phyloP scores from a whole-genome alignment of 1,140 invertebrate species.

The Danaus plexippus region DNA sequence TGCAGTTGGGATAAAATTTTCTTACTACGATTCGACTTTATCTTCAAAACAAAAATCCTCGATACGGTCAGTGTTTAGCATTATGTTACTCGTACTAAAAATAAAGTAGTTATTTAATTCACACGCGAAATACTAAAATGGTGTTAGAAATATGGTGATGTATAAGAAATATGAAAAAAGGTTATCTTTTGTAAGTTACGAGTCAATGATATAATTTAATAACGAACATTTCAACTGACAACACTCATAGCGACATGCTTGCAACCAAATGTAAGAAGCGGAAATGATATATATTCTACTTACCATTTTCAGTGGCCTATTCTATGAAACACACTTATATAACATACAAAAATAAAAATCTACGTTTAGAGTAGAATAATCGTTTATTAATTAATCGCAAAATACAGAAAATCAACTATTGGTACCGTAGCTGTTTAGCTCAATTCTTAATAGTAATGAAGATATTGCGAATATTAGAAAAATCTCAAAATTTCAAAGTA shows the following conservation, averaged over 20 bases:
- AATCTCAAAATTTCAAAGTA: constrained; percentile 17
- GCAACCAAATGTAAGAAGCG: constrained; percentile 39
- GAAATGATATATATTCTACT: constrained; percentile 23
- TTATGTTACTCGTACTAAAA: too few relatives aligned
- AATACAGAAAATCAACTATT: constrained; percentile 26
- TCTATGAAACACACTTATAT: constrained; percentile 12
- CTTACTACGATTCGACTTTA: too few relatives aligned
- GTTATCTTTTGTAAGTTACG: too few relatives aligned
- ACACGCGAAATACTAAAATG: too few relatives aligned
- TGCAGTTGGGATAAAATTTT: too few relatives aligned
- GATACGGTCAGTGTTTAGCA: too few relatives aligned
- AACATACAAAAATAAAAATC: constrained; percentile 35
- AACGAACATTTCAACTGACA: background rate
- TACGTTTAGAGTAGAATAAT: constrained; percentile 36
- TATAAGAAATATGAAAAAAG: too few relatives aligned
- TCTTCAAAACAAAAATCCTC: too few relatives aligned
- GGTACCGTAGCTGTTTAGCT: constrained; percentile 6
- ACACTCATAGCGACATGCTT: constrained; percentile 36
- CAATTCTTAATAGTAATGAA: constrained; percentile 10
- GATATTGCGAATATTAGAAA: constrained; percentile 19
- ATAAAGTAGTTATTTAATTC: too few relatives aligned
- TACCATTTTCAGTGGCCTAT: constrained; percentile 19
- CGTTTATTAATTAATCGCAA: constrained; percentile 54
- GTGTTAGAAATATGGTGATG: too few relatives aligned
- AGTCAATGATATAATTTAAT: too few relatives aligned